A percentile compares a stretch with the other conserved stretches of the same genome.
Evolutionary conservation across 2,888 invertebrate species (phyloP).

Genomic region (Eustalomyia histrio): DNA sequence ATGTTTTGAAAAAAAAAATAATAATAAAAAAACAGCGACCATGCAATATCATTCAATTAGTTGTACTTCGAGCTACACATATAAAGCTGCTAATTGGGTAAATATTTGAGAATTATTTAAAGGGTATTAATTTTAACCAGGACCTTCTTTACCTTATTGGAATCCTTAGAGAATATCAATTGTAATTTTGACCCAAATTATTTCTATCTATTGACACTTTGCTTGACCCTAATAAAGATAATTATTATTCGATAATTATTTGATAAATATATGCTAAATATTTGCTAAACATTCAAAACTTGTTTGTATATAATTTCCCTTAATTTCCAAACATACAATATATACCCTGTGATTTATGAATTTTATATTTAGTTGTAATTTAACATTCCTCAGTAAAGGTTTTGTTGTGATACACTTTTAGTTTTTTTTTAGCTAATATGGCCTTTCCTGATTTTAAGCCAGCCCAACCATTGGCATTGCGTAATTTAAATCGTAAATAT

Average conservation of each 20-base stretch:
- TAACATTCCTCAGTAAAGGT: neutral
- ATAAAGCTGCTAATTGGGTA: neutral
- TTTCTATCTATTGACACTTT: neutral
- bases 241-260: too few relatives aligned
- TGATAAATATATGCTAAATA: too few relatives aligned
- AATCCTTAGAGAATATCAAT: neutral
- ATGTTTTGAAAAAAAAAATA: neutral
- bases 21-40: neutral
- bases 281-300: slow-evolving; percentile 15
- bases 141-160: neutral
- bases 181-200: neutral
- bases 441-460: slow-evolving; percentile 56
- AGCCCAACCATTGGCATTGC: slow-evolving; percentile 60
- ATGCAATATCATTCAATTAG: neutral
- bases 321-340: neutral
- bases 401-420: neutral
- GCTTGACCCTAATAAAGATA: neutral
- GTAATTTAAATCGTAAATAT: slow-evolving; percentile 32
- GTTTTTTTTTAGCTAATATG: slow-evolving; percentile 25
- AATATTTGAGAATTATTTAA: too few relatives aligned
- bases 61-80: neutral
- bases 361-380: slow-evolving; percentile 12
- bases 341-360: slow-evolving; percentile 12
- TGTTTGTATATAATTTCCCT: neutral
- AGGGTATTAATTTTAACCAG: neutral